These are phyloP conservation scores for Pelagia noctiluca DNA, from an alignment of 30 jellyfish, hydroid and myxozoan genomes.

Conservation along the genomic window DNA sequence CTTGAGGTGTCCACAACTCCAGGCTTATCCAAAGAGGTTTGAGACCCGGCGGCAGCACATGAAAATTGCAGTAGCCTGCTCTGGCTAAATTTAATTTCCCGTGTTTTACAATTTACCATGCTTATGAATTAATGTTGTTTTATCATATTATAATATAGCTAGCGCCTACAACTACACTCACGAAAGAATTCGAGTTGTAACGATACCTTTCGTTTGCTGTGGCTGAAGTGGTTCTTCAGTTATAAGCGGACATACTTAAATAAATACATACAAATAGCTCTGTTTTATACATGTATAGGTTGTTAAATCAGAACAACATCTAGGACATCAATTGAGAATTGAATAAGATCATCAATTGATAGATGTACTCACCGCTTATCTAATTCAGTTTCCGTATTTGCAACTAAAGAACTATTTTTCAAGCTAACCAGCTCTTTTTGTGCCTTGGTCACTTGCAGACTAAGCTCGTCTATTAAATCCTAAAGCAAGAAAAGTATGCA, in stretches of 20 bases:
- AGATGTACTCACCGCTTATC: constrained; percentile 31
- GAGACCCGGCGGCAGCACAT: too few species aligned
- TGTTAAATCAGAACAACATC: background rate
- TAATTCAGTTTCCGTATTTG: constrained; percentile 45
- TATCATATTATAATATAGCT: too few species aligned
- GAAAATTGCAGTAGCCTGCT: too few species aligned
- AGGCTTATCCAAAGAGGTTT: too few species aligned
- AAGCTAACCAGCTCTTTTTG: constrained; percentile 50
- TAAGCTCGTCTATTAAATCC: constrained; percentile 25
- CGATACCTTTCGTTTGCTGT: too few species aligned
- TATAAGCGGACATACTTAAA: background rate
- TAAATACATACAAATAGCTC: background rate
- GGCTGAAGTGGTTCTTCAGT: too few species aligned
- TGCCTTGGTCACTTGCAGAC: constrained; percentile 34
- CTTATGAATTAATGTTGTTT: too few species aligned
- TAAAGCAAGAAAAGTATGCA: background rate
- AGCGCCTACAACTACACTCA: too few species aligned
- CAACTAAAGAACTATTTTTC: constrained; percentile 50
- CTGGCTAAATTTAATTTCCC: too few species aligned
- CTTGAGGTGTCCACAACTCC: too few species aligned
- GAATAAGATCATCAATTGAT: background rate
- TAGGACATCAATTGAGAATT: background rate
- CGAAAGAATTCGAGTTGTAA: too few species aligned
- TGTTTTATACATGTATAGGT: background rate
- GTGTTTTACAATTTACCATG: too few species aligned